These are phyloP conservation scores for Tachina lurida DNA, from an alignment of 2,888 invertebrate genomes.

Conservation along the genomic window DNA sequence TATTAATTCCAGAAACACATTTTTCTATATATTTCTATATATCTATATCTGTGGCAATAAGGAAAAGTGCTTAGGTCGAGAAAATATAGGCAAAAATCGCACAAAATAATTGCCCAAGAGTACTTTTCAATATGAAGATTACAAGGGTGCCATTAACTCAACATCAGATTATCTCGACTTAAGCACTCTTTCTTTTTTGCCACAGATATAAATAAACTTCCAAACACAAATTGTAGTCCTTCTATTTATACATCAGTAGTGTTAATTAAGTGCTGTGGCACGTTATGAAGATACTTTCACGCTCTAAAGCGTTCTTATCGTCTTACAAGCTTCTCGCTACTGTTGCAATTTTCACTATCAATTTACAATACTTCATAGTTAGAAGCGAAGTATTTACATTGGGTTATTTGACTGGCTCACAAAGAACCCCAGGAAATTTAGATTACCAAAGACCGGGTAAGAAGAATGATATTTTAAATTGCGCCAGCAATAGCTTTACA, in stretches of 20 bases:
- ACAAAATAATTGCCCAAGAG: too few species aligned
- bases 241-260: slow-evolving; percentile 22
- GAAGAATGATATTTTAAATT: slow-evolving; percentile 10
- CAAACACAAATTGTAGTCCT: background rate
- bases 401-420: slow-evolving; percentile 93
- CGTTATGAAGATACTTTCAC: slow-evolving; percentile 74
- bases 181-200: too few species aligned
- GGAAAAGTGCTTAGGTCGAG: too few species aligned
- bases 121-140: too few species aligned
- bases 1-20: too few species aligned
- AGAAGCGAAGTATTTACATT: slow-evolving; percentile 87
- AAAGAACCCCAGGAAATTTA: slow-evolving; percentile 89
- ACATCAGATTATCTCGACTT: too few species aligned
- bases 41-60: too few species aligned
- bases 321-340: slow-evolving; percentile 56
- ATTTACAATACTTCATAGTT: slow-evolving; percentile 60
- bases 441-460: slow-evolving; percentile 90
- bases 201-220: background rate
- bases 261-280: slow-evolving; percentile 48
- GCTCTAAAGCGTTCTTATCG: slow-evolving; percentile 65
- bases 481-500: too few species aligned
- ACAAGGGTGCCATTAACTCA: too few species aligned
- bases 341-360: slow-evolving; percentile 52
- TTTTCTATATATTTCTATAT: too few species aligned
- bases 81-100: too few species aligned